Conservation (phyloP, 2,888 invertebrate genomes). For the Andrena praecox region DNA sequence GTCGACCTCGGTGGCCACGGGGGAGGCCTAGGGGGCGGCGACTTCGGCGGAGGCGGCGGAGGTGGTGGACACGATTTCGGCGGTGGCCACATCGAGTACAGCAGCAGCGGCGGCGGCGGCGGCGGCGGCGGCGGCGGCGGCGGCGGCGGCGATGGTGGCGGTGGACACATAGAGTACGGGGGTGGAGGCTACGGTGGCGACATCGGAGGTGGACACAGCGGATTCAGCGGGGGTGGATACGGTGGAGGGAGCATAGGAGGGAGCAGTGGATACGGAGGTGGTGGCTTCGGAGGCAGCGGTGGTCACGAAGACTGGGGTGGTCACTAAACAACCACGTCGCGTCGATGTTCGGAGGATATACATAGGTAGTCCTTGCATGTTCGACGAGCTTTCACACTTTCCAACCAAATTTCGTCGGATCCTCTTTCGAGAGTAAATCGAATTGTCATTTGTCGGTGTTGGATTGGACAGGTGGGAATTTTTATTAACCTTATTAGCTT, state of each 20-base stretch:
- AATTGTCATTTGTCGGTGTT: too few species aligned
- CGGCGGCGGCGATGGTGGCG: conserved; percentile 53
- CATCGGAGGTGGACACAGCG: conserved; percentile 51
- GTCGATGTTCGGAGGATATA: conserved; percentile 19
- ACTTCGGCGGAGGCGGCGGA: conserved; percentile 49
- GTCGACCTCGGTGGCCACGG: conserved; percentile 78
- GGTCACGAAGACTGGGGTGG: conserved; percentile 70
- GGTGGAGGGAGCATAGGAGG: conserved; percentile 59
- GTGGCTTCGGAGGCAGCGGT: conserved; percentile 62
- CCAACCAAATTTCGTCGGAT: not conserved
- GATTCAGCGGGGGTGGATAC: conserved; percentile 46
- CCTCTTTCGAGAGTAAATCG: too few species aligned
- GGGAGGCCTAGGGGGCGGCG: conserved; percentile 68
- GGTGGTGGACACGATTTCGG: conserved; percentile 57
- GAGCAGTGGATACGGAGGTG: conserved; percentile 44
- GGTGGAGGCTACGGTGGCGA: conserved; percentile 44
- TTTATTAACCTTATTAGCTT: not conserved
- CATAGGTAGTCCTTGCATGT: conserved; percentile 13
- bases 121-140: conserved; percentile 56
- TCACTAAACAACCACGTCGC: conserved; percentile 46
- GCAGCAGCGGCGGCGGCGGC: conserved; percentile 55
- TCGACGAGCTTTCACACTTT: not conserved
- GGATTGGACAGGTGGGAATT: not conserved
- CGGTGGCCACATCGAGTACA: conserved; percentile 61
- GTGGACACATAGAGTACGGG: conserved; percentile 57